These are phyloP conservation scores for Eurystomus gularis DNA, from an alignment of 2,113 vertebrate genomes.

Conservation along the genomic window DNA sequence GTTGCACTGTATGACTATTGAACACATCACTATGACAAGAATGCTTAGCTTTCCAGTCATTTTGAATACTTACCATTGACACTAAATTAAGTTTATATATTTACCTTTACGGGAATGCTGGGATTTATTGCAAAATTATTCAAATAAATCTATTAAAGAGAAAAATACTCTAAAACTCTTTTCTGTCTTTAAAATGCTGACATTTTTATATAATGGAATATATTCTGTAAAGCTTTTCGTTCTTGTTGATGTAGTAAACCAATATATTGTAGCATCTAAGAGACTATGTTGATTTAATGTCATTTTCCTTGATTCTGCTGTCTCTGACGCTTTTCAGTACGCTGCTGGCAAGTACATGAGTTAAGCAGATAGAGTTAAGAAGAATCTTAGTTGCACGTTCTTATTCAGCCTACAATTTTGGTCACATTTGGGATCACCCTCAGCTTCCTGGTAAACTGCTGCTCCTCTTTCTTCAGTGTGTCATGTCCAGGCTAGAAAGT, in stretches of 20 bases:
- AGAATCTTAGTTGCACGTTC: background rate
- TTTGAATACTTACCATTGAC: background rate
- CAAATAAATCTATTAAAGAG: background rate
- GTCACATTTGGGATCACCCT: background rate
- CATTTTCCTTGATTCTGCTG: background rate
- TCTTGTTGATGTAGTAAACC: background rate
- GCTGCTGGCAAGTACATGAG: background rate
- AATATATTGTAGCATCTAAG: background rate
- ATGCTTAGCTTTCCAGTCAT: background rate
- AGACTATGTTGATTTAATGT: background rate
- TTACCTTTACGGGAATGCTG: background rate
- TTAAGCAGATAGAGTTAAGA: background rate
- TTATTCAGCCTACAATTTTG: slow-evolving; percentile 2
- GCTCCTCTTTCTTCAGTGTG: background rate
- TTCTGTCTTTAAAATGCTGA: background rate
- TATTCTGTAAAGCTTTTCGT: background rate
- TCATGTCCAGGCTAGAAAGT: background rate
- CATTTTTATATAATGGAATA: background rate
- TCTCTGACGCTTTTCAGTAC: background rate
- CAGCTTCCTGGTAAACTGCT: background rate
- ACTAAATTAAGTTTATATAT: background rate
- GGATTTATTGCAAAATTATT: background rate
- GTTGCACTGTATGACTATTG: background rate
- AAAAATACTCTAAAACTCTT: background rate
- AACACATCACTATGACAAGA: background rate